A percentile compares a stretch with the other conserved stretches of the same genome.
Evolutionary conservation across 2,888 invertebrate genomes (phyloP).

Genomic region (Endomychus coccineus): DNA sequence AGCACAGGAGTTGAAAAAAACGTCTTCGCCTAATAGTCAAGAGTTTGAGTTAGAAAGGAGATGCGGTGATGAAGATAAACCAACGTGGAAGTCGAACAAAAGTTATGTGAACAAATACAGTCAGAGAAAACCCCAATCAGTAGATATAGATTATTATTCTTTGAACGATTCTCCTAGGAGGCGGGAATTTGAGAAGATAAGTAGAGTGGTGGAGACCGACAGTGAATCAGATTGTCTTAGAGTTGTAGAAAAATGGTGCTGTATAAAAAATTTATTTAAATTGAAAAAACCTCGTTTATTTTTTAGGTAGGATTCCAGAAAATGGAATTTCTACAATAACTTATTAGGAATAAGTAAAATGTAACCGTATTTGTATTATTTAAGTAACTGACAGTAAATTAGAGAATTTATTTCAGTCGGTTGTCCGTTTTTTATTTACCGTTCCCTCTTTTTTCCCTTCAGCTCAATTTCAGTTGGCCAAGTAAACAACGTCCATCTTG

Average conservation of each 20-base stretch:
- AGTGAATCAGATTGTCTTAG: conserved; percentile 6
- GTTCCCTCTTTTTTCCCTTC: too few relatives aligned
- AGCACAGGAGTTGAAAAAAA: conserved; percentile 4
- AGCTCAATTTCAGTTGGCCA: too few relatives aligned
- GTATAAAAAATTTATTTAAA: conserved; percentile 8
- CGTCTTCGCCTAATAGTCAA: too few relatives aligned
- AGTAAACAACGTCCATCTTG: too few relatives aligned
- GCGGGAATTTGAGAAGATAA: too few relatives aligned
- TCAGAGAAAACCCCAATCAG: conserved; percentile 3
- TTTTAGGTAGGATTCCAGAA: background rate
- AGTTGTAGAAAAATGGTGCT: conserved; percentile 7
- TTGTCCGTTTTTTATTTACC: too few relatives aligned
- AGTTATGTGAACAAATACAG: conserved; percentile 3
- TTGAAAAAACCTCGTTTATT: background rate
- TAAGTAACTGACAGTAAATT: too few relatives aligned
- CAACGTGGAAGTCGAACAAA: background rate
- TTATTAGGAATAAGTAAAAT: too few relatives aligned
- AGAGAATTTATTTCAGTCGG: too few relatives aligned
- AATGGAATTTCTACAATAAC: too few relatives aligned
- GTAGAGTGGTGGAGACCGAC: conserved; percentile 1
- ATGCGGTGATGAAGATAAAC: conserved; percentile 4
- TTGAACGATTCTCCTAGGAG: background rate
- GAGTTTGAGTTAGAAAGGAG: too few relatives aligned
- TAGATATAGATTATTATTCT: conserved; percentile 9
- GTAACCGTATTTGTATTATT: too few relatives aligned